Evolutionary conservation across 2,113 vertebrate genomes (phyloP).

Genomic region (Myanophis thanlyinensis): DNA sequence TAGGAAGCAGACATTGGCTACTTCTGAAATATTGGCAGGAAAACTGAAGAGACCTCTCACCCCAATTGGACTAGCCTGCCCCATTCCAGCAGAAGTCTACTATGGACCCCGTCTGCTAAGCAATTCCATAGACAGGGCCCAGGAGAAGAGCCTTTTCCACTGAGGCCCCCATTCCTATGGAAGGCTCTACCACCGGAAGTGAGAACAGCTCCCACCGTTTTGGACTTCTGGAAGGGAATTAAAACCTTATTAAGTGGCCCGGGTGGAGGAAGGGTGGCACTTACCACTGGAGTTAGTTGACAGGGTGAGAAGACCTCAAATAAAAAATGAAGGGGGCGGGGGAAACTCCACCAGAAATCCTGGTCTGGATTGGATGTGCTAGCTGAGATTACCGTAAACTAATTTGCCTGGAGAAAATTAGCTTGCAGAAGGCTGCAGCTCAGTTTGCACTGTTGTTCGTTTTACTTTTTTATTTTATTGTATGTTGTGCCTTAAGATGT

Average conservation of each 20-base stretch:
- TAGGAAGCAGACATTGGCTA: background rate
- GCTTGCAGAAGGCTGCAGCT: background rate
- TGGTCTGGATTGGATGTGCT: background rate
- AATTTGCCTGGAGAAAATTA: background rate
- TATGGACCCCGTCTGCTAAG: background rate
- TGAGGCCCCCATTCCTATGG: background rate
- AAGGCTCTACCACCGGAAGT: background rate
- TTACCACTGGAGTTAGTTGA: background rate
- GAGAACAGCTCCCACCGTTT: background rate
- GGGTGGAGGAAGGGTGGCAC: fast-evolving
- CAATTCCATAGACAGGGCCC: background rate
- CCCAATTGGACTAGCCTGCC: background rate
- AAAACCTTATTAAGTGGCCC: background rate
- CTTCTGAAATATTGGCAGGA: background rate
- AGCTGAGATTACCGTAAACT: background rate
- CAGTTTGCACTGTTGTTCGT: background rate
- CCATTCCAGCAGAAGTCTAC: background rate
- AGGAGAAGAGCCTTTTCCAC: background rate
- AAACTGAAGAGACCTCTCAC: background rate
- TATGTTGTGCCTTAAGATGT: background rate
- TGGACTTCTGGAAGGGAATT: background rate
- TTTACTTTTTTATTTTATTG: background rate
- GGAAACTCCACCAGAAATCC: background rate
- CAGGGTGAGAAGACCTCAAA: background rate
- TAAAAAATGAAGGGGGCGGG: no score